Percentiles rank a stretch among this genome's conserved stretches.
phyloP scores from a whole-genome alignment of 2,888 invertebrate species.

The Agonopterix arenella region DNA sequence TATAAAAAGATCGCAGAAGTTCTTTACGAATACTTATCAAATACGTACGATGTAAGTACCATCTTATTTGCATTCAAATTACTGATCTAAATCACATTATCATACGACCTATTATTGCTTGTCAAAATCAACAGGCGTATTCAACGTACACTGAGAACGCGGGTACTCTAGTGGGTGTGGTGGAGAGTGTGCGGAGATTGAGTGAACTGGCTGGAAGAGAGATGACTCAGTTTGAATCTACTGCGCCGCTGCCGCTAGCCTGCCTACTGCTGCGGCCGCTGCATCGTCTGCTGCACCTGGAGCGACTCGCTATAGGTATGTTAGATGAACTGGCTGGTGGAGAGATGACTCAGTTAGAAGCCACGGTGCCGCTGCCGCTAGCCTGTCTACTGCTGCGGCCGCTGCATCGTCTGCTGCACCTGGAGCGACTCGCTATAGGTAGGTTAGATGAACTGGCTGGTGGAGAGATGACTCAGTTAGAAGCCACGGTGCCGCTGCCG shows the following conservation, averaged over 20 bases:
- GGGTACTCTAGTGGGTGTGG: conserved; percentile 86
- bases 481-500: conserved; percentile 84
- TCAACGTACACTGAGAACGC: conserved; percentile 80
- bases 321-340: conserved; percentile 76
- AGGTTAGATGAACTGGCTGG: conserved; percentile 77
- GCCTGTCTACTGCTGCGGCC: conserved; percentile 92
- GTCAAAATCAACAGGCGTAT: conserved; percentile 70
- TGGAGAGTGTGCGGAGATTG: conserved; percentile 86
- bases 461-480: conserved; percentile 49
- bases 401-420: conserved; percentile 90
- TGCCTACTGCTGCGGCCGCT: conserved; percentile 92
- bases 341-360: conserved; percentile 52
- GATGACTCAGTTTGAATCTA: conserved; percentile 67
- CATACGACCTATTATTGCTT: not conserved
- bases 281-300: conserved; percentile 91
- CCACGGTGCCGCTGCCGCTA: conserved; percentile 86
- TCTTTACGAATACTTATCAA: conserved; percentile 52
- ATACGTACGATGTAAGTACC: conserved; percentile 56
- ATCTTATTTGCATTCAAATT: not conserved
- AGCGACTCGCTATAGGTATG: conserved; percentile 74
- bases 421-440: conserved; percentile 82
- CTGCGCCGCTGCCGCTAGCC: conserved; percentile 86
- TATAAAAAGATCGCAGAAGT: conserved; percentile 60
- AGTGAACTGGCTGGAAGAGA: conserved; percentile 80
- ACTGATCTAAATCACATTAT: not conserved